Conservation (phyloP, 2,113 vertebrate genomes). For the Calidris pygmaea region DNA sequence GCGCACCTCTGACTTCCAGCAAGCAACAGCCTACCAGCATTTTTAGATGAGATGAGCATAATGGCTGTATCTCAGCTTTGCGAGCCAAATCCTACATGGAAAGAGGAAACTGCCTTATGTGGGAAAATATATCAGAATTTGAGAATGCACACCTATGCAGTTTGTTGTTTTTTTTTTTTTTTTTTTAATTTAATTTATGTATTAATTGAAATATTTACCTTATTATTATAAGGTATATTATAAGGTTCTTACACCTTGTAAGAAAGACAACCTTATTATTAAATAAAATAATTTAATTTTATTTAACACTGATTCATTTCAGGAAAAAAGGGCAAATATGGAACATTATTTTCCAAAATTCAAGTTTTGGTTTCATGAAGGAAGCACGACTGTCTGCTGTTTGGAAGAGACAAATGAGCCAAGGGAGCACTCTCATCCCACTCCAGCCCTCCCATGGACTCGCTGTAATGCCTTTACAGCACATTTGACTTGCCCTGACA, state of each 20-base stretch:
- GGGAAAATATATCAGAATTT: not conserved
- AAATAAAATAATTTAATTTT: not conserved
- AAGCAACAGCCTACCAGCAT: not conserved
- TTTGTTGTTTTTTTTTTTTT: not conserved
- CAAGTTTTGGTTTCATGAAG: not conserved
- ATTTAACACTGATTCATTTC: not conserved
- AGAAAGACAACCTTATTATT: too few relatives aligned
- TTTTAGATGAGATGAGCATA: not conserved
- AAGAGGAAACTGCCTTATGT: not conserved
- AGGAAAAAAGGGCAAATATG: not conserved
- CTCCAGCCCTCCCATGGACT: not conserved
- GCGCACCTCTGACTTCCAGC: not conserved
- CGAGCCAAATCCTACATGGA: not conserved
- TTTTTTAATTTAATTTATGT: not conserved
- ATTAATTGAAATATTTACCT: not conserved
- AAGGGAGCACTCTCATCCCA: not conserved
- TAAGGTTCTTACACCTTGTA: too few relatives aligned
- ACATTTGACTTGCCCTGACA: slow-evolving; percentile 2
- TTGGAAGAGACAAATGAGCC: not conserved
- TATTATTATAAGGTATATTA: not conserved
- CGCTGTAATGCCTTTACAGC: not conserved
- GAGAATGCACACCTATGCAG: not conserved
- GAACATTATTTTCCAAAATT: not conserved
- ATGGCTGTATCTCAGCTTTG: not conserved
- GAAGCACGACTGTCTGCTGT: not conserved